phyloP scores from a whole-genome alignment of 1,140 invertebrate species.

The Macrostomum lignano region DNA sequence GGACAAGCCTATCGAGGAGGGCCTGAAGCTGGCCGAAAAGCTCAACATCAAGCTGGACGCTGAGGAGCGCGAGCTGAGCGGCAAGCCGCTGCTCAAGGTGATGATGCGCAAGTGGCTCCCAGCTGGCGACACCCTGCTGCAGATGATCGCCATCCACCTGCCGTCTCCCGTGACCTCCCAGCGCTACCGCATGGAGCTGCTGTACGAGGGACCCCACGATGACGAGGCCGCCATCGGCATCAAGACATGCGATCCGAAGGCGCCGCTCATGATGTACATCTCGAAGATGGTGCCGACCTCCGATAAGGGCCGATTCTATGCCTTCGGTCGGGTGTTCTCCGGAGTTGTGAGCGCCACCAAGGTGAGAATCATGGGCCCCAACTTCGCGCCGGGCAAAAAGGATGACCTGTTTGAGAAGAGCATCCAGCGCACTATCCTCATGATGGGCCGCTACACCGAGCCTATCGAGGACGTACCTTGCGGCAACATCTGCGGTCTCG shows the following conservation, averaged over 20 bases:
- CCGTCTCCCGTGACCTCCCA: slow-evolving; percentile 94
- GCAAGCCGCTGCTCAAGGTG: slow-evolving; percentile 27
- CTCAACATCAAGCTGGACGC: slow-evolving; percentile 45
- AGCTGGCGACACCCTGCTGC: slow-evolving; percentile 89
- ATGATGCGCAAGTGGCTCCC: slow-evolving; percentile 97
- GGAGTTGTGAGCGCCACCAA: slow-evolving; percentile 74
- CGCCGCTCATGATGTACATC: slow-evolving; percentile 97
- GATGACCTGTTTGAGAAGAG: slow-evolving; percentile 95
- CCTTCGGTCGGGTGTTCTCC: slow-evolving; percentile 95
- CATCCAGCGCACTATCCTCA: slow-evolving; percentile 90
- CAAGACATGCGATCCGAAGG: slow-evolving; percentile 71
- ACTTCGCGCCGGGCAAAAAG: slow-evolving; percentile 85
- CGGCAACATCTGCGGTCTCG: slow-evolving; percentile 96
- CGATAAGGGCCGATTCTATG: slow-evolving; percentile 97
- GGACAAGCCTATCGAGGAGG: slow-evolving; percentile 89
- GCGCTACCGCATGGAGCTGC: slow-evolving; percentile 93
- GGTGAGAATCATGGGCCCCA: slow-evolving; percentile 49
- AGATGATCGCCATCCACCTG: slow-evolving; percentile 98
- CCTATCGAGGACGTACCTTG: slow-evolving; percentile 96
- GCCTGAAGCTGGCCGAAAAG: slow-evolving; percentile 36
- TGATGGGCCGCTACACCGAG: slow-evolving; percentile 99
- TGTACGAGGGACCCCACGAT: slow-evolving; percentile 60
- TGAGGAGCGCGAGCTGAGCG: slow-evolving; percentile 77
- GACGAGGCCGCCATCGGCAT: slow-evolving; percentile 65
- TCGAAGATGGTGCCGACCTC: slow-evolving; percentile 99